phyloP scores from a whole-genome alignment of 2,888 invertebrate species.

The Thysanoteuthis rhombus region DNA sequence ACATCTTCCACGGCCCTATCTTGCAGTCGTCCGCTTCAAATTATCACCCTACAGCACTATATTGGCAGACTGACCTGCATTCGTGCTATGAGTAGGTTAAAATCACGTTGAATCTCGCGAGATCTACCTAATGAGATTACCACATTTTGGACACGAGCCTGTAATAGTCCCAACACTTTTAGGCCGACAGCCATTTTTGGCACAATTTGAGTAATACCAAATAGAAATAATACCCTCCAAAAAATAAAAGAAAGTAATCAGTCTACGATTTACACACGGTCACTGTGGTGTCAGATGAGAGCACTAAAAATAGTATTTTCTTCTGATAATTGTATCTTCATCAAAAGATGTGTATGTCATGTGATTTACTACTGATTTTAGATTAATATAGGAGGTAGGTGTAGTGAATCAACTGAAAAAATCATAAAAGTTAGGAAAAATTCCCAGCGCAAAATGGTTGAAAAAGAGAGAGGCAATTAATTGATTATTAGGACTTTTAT shows the following conservation, averaged over 20 bases:
- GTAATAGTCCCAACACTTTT: not conserved
- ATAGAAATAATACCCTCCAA: not conserved
- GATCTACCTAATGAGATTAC: slow-evolving; percentile 12
- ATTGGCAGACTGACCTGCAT: not conserved
- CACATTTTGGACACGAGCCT: slow-evolving; percentile 12
- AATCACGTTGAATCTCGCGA: not conserved
- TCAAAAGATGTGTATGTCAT: too few species aligned
- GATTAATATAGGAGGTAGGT: too few species aligned
- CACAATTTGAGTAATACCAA: not conserved
- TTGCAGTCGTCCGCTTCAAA: not conserved
- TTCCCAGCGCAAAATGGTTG: too few species aligned
- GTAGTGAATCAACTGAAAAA: too few species aligned
- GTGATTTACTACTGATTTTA: too few species aligned
- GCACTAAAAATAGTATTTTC: too few species aligned
- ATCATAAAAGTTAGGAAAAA: too few species aligned
- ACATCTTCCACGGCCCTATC: not conserved
- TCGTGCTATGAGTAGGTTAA: not conserved
- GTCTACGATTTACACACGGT: not conserved
- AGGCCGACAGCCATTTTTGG: not conserved
- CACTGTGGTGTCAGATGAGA: not conserved
- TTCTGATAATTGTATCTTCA: too few species aligned
- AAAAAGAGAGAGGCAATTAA: too few species aligned
- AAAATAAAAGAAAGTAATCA: not conserved
- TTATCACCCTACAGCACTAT: not conserved
- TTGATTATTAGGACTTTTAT: too few species aligned